A percentile compares a stretch with the other conserved stretches of the same genome.
Evolutionary conservation across 2,113 vertebrate species (phyloP).

Genomic region (Oreotragus oreotragus): DNA sequence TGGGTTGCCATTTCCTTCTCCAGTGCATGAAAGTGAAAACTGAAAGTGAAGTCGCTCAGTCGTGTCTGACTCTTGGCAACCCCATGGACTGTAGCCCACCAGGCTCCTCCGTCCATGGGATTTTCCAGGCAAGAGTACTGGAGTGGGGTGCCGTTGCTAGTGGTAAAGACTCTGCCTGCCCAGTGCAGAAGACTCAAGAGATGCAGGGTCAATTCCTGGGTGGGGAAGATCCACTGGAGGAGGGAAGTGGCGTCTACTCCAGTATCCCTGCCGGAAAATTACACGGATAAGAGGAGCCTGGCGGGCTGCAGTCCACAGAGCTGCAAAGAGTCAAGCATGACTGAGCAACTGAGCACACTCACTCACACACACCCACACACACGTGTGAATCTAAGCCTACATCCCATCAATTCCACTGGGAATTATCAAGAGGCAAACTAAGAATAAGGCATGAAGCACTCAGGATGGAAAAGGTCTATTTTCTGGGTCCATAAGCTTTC

Average conservation of each 20-base stretch:
- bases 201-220: not conserved
- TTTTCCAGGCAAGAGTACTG: no score
- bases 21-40: no score
- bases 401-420: not conserved
- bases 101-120: no score
- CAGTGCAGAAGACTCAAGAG: not conserved
- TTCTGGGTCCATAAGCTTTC: not conserved
- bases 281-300: not conserved
- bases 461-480: not conserved
- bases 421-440: not conserved
- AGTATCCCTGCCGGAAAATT: not conserved
- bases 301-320: not conserved
- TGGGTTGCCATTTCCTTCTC: no score
- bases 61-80: no score
- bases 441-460: not conserved
- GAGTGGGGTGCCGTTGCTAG: not conserved
- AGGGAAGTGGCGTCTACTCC: not conserved
- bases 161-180: not conserved
- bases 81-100: no score
- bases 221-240: not conserved
- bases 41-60: no score
- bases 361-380: not conserved
- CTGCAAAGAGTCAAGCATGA: not conserved
- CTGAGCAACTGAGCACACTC: not conserved
- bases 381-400: not conserved